Evolutionary conservation across 1,140 invertebrate genomes (phyloP).

Genomic region (Micrasema minimum): DNA sequence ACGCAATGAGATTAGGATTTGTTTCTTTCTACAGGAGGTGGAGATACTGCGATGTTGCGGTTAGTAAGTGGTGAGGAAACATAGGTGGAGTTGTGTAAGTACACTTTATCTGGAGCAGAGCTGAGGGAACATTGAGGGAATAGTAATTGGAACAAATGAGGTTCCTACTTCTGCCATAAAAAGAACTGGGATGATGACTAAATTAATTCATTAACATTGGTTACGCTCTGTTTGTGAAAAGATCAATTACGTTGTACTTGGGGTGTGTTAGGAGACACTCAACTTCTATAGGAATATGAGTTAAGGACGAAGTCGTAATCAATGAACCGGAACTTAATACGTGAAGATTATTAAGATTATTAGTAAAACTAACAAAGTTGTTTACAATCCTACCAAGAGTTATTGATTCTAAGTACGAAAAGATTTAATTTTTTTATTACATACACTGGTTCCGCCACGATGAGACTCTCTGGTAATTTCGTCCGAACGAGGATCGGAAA

Average conservation of each 20-base stretch:
- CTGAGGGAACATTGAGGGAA: neutral
- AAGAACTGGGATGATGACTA: conserved; percentile 11
- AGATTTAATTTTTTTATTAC: too few species aligned
- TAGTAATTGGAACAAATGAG: conserved; percentile 24
- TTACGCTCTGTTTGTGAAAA: conserved; percentile 1
- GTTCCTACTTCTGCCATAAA: conserved; percentile 14
- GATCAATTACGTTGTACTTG: conserved; percentile 3
- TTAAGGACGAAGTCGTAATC: too few species aligned
- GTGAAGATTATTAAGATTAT: too few species aligned
- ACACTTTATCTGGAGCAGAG: neutral
- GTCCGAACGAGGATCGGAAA: too few species aligned
- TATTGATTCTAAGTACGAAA: too few species aligned
- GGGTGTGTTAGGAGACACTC: neutral
- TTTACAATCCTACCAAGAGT: too few species aligned
- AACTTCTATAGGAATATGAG: neutral
- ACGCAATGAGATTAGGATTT: too few species aligned
- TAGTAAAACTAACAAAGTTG: too few species aligned
- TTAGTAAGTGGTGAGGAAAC: neutral
- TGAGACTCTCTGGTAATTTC: too few species aligned
- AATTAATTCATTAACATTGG: conserved; percentile 26
- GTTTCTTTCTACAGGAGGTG: too few species aligned
- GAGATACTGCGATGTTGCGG: neutral
- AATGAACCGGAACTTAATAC: too few species aligned
- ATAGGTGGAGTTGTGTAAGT: conserved; percentile 2
- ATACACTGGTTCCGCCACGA: too few species aligned